These are phyloP conservation scores for Saguinus imperator DNA, from an alignment of 2,113 vertebrate genomes.

Conservation along the genomic window DNA sequence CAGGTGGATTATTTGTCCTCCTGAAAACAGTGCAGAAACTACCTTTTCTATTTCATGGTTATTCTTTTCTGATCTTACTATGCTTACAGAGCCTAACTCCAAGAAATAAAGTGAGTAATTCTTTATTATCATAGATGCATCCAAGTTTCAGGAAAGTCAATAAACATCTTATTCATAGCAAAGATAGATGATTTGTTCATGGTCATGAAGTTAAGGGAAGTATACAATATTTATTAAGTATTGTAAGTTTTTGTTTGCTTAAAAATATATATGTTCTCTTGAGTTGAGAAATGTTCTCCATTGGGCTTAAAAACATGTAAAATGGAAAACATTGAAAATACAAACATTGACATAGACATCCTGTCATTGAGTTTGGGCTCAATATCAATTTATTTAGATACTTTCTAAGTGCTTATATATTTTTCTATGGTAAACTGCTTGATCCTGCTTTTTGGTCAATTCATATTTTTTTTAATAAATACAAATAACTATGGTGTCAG, in stretches of 20 bases:
- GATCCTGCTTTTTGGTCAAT: background rate
- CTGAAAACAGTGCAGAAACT: background rate
- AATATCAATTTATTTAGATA: background rate
- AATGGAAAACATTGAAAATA: background rate
- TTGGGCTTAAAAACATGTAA: background rate
- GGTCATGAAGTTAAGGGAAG: background rate
- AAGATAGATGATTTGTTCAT: background rate
- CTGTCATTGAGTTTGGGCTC: background rate
- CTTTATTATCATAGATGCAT: background rate
- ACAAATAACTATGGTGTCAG: background rate
- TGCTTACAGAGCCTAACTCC: background rate
- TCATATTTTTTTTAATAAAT: background rate
- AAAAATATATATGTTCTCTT: background rate
- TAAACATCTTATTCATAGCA: background rate
- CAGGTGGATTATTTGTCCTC: background rate
- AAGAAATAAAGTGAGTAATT: background rate
- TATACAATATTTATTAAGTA: background rate
- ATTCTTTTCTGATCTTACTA: background rate
- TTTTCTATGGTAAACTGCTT: background rate
- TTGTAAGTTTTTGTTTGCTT: background rate
- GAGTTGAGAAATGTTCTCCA: background rate
- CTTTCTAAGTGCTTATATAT: background rate
- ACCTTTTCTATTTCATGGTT: background rate
- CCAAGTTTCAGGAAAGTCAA: background rate
- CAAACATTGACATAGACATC: background rate